These are phyloP conservation scores for Diprion similis DNA, from an alignment of 1,140 invertebrate genomes.

Conservation along the genomic window DNA sequence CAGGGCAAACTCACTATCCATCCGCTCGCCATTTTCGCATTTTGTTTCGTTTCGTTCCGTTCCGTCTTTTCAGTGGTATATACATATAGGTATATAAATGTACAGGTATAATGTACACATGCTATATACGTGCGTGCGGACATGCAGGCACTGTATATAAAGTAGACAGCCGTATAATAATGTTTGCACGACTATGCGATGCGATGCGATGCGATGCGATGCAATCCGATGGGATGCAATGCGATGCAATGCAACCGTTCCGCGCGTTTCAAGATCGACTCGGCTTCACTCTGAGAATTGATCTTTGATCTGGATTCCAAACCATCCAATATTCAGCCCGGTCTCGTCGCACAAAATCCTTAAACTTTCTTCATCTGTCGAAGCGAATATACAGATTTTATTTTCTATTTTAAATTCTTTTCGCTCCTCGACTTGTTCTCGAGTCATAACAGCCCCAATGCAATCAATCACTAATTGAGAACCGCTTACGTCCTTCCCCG, in stretches of 20 bases:
- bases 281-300: constrained; percentile 32
- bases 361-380: neutral
- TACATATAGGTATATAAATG: constrained; percentile 16
- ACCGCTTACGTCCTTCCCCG: neutral
- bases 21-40: constrained; percentile 41
- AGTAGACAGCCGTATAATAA: constrained; percentile 40
- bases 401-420: neutral
- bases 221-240: no score
- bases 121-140: constrained; percentile 10
- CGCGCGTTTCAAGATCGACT: constrained; percentile 41
- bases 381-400: neutral
- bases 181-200: constrained; percentile 40
- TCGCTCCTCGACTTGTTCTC: no score
- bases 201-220: constrained; percentile 9
- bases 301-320: constrained; percentile 40
- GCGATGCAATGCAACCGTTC: no score
- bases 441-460: no score
- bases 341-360: neutral
- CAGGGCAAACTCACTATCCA: constrained; percentile 40
- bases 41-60: constrained; percentile 14
- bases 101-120: no score
- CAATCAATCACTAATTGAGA: neutral
- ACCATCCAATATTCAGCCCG: constrained; percentile 18
- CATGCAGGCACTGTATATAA: constrained; percentile 39
- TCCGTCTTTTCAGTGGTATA: neutral